Evolutionary conservation across 2,888 invertebrate genomes (phyloP), one percentile per base, ranked within the genome.

Genomic region (Apamea epomidion): DNA sequence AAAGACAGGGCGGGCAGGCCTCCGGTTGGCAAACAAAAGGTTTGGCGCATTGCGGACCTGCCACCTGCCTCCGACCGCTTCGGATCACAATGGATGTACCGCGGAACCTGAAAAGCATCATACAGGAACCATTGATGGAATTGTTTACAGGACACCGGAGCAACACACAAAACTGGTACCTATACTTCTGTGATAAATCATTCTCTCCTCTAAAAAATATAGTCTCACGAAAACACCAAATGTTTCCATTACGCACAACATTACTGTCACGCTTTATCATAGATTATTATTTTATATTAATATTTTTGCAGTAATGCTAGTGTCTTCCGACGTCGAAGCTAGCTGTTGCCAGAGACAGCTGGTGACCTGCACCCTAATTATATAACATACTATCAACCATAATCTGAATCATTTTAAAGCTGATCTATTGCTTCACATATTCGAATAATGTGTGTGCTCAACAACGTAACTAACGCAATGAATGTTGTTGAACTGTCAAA

Each of bases 41-140:
- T 73, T 84, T 85, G 77, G 75, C 85, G 85, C 85, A 85, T 69
- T 85, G 85, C 85, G 85, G 85, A 8, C 45, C 1, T 29, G 42
- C 29, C 73, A 85, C 77, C 75, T 85, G 77, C 12, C 75, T 51
- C 42, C 25, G 64, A 76, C 60, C 76, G 69, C 37, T 76, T 76
- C n/a, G n/a, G 21, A 32, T 67, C 58, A 85, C 85, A 87, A 84
- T 78, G 42, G 68, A 72, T 48, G 48, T 70, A 67, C 65, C 2
- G 45, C 10, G 67, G n/a, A 16, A 68, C 74, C 71, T 58, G 65
- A 45, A 48, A 29, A 65, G 51, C 32, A 68, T 42, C 71, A 69
- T 74, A 54, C n/a, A n/a, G 21, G 16, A 29, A 60, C 42, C 54
- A 68, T 62, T 67, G 42, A 29, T 58, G 16, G 16, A 29, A 70